Evolutionary conservation across 2,797 vertebrate species (phyloP).

Genomic region (Propithecus deckenii): DNA sequence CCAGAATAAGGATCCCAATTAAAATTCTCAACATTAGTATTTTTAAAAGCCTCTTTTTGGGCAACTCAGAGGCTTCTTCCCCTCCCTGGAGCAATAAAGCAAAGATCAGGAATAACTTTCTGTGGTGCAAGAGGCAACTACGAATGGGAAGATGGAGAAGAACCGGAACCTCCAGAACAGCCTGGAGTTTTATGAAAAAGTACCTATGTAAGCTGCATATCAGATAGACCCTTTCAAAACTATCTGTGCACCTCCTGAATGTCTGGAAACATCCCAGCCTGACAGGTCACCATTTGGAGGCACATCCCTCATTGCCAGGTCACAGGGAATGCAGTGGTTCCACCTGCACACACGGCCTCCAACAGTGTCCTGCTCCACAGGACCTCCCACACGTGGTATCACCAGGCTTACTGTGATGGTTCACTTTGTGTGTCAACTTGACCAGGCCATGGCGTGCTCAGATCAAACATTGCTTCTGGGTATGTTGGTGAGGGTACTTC

Average conservation of each 20-base stretch:
- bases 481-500: background rate
- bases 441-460: no score
- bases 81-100: background rate
- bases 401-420: background rate
- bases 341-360: background rate
- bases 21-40: background rate
- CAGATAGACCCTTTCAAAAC: background rate
- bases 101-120: background rate
- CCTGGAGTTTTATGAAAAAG: background rate
- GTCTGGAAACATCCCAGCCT: background rate
- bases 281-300: background rate
- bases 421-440: background rate
- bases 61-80: background rate
- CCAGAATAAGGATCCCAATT: background rate
- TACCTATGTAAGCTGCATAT: background rate
- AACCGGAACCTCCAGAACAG: no score
- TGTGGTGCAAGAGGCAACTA: background rate
- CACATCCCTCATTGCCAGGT: background rate
- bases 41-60: background rate
- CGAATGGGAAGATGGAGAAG: background rate
- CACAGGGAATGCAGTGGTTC: background rate
- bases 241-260: background rate
- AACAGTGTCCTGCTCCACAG: no score
- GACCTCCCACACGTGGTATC: background rate
- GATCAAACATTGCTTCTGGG: background rate